phyloP scores from a whole-genome alignment of 2,113 vertebrate species.

The Rhinichthys klamathensis region DNA sequence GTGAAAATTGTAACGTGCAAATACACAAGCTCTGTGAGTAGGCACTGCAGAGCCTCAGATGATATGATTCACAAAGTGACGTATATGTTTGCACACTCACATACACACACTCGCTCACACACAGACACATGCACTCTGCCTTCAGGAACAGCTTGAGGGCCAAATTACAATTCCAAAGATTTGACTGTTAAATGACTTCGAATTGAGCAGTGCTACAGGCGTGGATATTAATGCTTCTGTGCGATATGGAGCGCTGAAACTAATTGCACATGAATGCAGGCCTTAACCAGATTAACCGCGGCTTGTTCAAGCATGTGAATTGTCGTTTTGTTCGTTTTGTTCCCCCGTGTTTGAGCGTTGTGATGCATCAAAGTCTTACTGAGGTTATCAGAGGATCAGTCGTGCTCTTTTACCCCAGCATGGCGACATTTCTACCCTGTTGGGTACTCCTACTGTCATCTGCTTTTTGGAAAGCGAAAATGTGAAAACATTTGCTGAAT shows the following conservation, averaged over 20 bases:
- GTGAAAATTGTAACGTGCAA: constrained; percentile 5
- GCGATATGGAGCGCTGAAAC: constrained; percentile 30
- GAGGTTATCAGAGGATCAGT: constrained; percentile 40
- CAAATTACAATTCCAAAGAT: constrained; percentile 44
- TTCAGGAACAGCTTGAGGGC: constrained; percentile 13
- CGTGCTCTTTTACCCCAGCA: constrained; percentile 11
- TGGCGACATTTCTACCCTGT: neutral
- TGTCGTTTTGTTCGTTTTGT: constrained; percentile 30
- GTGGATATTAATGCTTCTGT: constrained; percentile 31
- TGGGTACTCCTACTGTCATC: neutral
- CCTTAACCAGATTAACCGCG: constrained; percentile 47
- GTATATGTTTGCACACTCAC: neutral
- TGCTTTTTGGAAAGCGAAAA: neutral
- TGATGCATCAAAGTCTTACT: constrained; percentile 2
- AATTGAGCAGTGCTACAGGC: constrained; percentile 41
- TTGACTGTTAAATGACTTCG: constrained; percentile 41
- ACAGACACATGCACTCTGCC: neutral
- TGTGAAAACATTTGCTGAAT: constrained; percentile 30
- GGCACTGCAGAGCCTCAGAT: neutral
- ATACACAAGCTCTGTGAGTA: neutral
- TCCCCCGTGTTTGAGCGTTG: constrained; percentile 13
- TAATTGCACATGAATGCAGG: constrained; percentile 47
- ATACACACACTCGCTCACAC: neutral
- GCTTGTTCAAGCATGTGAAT: constrained; percentile 41
- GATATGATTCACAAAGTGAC: neutral